Evolutionary conservation across 2,888 invertebrate genomes (phyloP), one percentile per base, ranked within the genome.

Genomic region (Luperina testacea): DNA sequence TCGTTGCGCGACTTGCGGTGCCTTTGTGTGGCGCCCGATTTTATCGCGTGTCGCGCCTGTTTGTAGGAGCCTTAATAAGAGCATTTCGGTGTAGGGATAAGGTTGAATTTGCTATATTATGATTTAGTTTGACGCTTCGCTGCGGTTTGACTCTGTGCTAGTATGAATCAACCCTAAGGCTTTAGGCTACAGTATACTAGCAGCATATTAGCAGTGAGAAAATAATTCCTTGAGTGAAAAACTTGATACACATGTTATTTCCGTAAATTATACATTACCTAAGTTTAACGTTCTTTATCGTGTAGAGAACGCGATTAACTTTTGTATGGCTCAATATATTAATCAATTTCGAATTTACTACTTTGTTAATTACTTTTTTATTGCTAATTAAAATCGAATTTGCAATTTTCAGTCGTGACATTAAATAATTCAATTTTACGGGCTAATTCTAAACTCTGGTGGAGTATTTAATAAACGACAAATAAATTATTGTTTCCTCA

Each of bases 351-450:
- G 32, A 42, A 32, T 61, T 57, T 83, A 83, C 32, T 57, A 32
- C 61, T 57, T 11, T 8, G 20, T 6, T 59, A 65, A 42, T 32
- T 65, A 13, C 11, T 48, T 63, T 76, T 80, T 82, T 42, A 59
- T 42, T 59, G 32, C 51, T 70, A 68, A 63, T 78, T 71, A 57
- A 72, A 83, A 68, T 27, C 38, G 51, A 48, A 83, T 78, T 83
- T 59, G n/a, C n/a, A 64, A 68, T 82, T 83, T 68, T 38, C 32
- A 27, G 38, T 42, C 59, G 69, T 67, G 27, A 61, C 11, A 51
- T 11, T 45, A 38, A 67, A 77, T 77, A 8, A 38, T 48, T 71
- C 9, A 0, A 48, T 24, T 77, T 78, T 57, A 81, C 63, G 53
- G 53, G 48, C 38, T 57, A 24, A 20, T 68, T 63, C 8, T 67